Percentiles rank a stretch among this genome's conserved stretches.
These are phyloP conservation scores for Myrmecobius fasciatus DNA, from an alignment of 2,113 vertebrate species.

Conservation along the genomic window DNA sequence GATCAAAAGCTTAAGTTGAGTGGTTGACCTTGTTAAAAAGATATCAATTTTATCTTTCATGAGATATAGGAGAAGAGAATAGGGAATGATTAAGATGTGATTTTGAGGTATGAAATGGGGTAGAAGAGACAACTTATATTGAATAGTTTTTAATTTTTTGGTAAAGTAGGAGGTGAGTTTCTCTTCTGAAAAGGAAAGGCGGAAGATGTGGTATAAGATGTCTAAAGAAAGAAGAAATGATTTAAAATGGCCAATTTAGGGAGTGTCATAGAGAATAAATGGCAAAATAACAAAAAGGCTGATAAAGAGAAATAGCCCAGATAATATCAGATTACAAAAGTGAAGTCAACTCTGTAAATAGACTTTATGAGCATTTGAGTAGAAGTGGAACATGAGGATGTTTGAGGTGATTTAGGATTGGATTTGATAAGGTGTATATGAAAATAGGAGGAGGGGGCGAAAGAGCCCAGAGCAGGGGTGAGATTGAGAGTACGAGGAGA, in stretches of 20 bases:
- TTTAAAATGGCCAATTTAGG: background rate
- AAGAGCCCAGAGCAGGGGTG: background rate
- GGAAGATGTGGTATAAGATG: background rate
- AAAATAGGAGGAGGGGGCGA: background rate
- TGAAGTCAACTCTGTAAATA: no score
- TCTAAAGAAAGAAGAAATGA: background rate
- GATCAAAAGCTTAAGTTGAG: background rate
- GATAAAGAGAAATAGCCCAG: background rate
- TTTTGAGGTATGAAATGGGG: background rate
- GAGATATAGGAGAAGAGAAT: background rate
- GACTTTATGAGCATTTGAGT: background rate
- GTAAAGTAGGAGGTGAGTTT: background rate
- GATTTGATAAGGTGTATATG: background rate
- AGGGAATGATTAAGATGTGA: background rate
- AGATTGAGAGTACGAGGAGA: background rate
- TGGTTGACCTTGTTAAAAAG: background rate
- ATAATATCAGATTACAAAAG: background rate
- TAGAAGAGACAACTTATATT: background rate
- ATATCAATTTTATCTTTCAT: background rate
- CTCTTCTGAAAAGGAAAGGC: background rate
- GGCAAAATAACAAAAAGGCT: background rate
- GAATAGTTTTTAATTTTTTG: background rate
- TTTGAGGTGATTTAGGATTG: background rate
- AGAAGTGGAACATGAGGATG: background rate
- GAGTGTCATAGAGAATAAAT: background rate